Evolutionary conservation across 1,140 invertebrate genomes (phyloP).

Genomic region (Drosophila ficusphila): DNA sequence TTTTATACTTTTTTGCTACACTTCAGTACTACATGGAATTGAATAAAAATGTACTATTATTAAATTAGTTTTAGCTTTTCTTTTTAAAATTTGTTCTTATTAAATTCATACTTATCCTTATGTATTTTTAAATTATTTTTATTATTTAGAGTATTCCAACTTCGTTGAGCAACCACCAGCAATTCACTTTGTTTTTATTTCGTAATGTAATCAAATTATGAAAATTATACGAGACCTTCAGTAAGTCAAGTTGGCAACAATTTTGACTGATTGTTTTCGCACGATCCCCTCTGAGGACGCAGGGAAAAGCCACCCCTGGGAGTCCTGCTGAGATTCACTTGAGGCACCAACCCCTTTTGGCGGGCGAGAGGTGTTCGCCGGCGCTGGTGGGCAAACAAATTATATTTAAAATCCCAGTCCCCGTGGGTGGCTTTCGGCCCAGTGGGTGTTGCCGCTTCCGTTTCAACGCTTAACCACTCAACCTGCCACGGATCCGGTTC

Average conservation of each 20-base stretch:
- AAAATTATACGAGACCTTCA: slow-evolving; percentile 71
- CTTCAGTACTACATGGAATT: no score
- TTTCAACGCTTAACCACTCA: slow-evolving; percentile 12
- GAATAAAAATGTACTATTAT: no score
- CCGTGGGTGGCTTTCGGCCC: slow-evolving; percentile 34
- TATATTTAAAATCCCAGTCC: slow-evolving; percentile 72
- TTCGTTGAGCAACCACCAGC: background rate
- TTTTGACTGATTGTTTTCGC: slow-evolving; percentile 79
- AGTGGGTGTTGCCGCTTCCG: slow-evolving; percentile 38
- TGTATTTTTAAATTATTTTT: no score
- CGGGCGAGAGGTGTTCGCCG: slow-evolving; percentile 9
- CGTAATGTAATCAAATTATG: slow-evolving; percentile 80
- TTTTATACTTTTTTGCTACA: no score
- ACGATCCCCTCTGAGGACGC: slow-evolving; percentile 30
- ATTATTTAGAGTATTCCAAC: slow-evolving; percentile 26
- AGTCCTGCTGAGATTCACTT: slow-evolving; percentile 66
- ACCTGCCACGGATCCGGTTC: slow-evolving; percentile 51
- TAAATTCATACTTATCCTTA: no score
- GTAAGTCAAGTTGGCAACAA: slow-evolving; percentile 77
- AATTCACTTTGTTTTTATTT: slow-evolving; percentile 42
- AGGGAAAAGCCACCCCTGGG: background rate
- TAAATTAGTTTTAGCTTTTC: no score
- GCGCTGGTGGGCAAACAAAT: slow-evolving; percentile 64
- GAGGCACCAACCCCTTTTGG: slow-evolving; percentile 62
- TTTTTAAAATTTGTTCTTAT: no score